phyloP scores from a whole-genome alignment of 2,113 vertebrate species.

The Triplophysa rosa region DNA sequence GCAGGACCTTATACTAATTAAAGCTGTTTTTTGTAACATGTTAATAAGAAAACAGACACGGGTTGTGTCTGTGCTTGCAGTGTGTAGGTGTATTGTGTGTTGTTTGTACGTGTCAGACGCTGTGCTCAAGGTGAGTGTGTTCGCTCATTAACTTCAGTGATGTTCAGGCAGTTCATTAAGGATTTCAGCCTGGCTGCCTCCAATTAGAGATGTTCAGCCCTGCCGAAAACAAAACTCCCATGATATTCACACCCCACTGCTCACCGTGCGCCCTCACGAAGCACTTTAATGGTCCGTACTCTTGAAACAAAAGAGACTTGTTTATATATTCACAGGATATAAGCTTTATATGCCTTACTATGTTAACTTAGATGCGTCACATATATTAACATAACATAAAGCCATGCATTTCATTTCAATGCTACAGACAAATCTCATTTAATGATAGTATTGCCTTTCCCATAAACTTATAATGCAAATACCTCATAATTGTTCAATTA shows the following conservation, averaged over 20 bases:
- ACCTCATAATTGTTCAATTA: too few relatives aligned
- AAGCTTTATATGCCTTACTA: neutral
- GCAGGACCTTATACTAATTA: neutral
- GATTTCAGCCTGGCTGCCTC: slow-evolving; percentile 80
- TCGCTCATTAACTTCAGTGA: slow-evolving; percentile 82
- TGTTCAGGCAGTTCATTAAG: slow-evolving; percentile 81
- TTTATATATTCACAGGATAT: slow-evolving; percentile 9
- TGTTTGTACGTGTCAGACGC: slow-evolving; percentile 76
- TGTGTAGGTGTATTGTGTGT: slow-evolving; percentile 12
- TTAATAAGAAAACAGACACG: slow-evolving; percentile 18
- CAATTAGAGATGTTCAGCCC: slow-evolving; percentile 76
- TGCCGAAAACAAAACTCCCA: slow-evolving; percentile 61
- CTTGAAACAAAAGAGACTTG: slow-evolving; percentile 12
- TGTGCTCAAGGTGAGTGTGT: slow-evolving; percentile 72
- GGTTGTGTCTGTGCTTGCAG: slow-evolving; percentile 2
- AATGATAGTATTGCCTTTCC: neutral
- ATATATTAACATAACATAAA: neutral
- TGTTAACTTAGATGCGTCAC: neutral
- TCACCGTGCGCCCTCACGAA: slow-evolving; percentile 58
- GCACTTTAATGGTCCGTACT: slow-evolving; percentile 25
- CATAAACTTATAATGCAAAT: neutral
- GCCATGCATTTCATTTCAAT: too few relatives aligned
- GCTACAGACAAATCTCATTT: neutral
- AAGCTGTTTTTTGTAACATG: slow-evolving; percentile 16
- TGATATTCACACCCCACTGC: slow-evolving; percentile 59